Evolutionary conservation across 2,113 vertebrate species (phyloP).

Genomic region (Larimichthys polyactis): DNA sequence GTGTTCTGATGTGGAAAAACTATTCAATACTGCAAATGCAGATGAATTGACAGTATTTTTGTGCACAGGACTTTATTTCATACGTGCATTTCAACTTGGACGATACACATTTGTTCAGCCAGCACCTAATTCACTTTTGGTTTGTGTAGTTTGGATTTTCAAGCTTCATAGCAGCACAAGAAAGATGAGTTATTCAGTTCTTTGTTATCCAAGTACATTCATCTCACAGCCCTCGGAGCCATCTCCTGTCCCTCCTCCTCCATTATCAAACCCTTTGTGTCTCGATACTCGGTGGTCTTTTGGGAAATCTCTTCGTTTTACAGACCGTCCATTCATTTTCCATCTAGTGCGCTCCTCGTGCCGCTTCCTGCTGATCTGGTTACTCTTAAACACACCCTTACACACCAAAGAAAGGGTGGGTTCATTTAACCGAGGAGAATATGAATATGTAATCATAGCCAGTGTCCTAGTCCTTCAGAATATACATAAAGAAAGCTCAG

Average conservation of each 20-base stretch:
- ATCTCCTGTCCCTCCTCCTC: background rate
- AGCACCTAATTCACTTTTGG: background rate
- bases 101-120: background rate
- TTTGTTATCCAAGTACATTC: background rate
- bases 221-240: background rate
- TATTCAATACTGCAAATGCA: too few species aligned
- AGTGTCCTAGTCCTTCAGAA: background rate
- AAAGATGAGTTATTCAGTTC: background rate
- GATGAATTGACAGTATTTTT: too few species aligned
- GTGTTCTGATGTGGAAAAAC: too few species aligned
- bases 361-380: background rate
- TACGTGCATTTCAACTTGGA: background rate
- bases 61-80: too few species aligned
- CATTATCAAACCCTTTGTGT: constrained; percentile 19
- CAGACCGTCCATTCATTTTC: constrained; percentile 2
- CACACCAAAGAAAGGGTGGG: background rate
- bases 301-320: constrained; percentile 13
- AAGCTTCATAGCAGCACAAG: background rate
- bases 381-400: background rate
- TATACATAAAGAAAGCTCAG: constrained; percentile 1
- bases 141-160: background rate
- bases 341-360: background rate
- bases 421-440: background rate
- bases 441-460: constrained; percentile 33
- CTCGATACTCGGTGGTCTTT: constrained; percentile 16